phyloP scores from a whole-genome alignment of 2,113 vertebrate species.

The Xenus cinereus region DNA sequence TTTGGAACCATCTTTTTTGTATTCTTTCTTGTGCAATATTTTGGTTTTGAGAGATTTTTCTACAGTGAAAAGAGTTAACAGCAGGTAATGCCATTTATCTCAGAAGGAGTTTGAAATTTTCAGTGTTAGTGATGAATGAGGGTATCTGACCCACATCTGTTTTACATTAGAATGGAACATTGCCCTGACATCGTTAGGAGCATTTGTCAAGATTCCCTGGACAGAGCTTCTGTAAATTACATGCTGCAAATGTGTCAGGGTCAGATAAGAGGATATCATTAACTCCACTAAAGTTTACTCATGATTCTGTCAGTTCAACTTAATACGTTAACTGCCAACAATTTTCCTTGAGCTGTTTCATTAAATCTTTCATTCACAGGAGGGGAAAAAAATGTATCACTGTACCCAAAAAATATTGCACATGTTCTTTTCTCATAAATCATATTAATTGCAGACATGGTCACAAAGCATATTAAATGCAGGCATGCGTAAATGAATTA shows the following conservation, averaged over 20 bases:
- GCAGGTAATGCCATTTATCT: slow-evolving; percentile 81
- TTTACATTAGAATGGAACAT: slow-evolving; percentile 90
- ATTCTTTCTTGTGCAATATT: not conserved
- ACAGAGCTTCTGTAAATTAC: slow-evolving; percentile 90
- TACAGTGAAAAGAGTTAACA: slow-evolving; percentile 64
- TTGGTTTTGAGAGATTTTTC: slow-evolving; percentile 29
- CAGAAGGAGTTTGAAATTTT: slow-evolving; percentile 65
- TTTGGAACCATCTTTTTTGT: not conserved
- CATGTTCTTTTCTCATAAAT: slow-evolving; percentile 78
- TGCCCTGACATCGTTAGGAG: slow-evolving; percentile 84
- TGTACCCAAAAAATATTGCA: slow-evolving; percentile 56
- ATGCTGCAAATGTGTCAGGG: slow-evolving; percentile 87
- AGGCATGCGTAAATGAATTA: slow-evolving; percentile 83
- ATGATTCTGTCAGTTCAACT: slow-evolving; percentile 71
- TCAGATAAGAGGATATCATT: slow-evolving; percentile 87
- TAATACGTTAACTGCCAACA: slow-evolving; percentile 67
- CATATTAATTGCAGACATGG: slow-evolving; percentile 80
- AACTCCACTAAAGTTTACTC: slow-evolving; percentile 78
- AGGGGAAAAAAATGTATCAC: slow-evolving; percentile 37
- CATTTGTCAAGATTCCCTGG: slow-evolving; percentile 87
- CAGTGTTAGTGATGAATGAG: slow-evolving; percentile 79
- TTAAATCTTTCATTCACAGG: slow-evolving; percentile 75
- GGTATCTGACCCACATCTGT: slow-evolving; percentile 88
- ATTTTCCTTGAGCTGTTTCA: slow-evolving; percentile 71
- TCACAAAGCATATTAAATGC: slow-evolving; percentile 76